phyloP scores from a whole-genome alignment of 2,888 invertebrate species.

The Calameuta idolon region DNA sequence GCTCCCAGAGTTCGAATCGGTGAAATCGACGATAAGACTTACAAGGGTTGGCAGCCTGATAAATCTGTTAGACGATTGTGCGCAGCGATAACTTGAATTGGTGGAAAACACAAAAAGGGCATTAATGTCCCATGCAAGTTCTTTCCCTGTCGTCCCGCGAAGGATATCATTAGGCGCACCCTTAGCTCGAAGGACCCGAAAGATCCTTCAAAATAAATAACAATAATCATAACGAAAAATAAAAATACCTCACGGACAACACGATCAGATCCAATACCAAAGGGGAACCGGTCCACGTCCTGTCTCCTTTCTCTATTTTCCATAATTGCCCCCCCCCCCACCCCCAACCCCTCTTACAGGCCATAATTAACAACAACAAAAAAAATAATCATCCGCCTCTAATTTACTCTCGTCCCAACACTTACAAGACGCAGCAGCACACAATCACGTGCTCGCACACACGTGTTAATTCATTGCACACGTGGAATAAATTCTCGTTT shows the following conservation, averaged over 20 bases:
- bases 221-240: not conserved
- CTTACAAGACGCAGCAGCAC: not conserved
- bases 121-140: constrained; percentile 33
- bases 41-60: not conserved
- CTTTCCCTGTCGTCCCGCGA: not conserved
- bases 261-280: not conserved
- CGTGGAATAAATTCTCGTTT: constrained; percentile 1
- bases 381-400: not conserved
- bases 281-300: not conserved
- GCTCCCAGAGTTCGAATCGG: not conserved
- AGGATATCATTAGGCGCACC: not conserved
- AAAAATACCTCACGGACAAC: not conserved
- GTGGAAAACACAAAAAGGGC: constrained; percentile 46
- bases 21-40: not conserved
- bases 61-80: not conserved
- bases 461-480: not conserved
- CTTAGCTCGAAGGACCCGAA: not conserved
- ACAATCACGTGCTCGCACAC: not conserved
- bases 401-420: not conserved
- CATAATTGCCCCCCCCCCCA: not conserved
- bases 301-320: not conserved
- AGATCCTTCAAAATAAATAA: not conserved
- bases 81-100: constrained; percentile 32
- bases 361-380: not conserved
- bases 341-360: not conserved